Base-by-base conservation (phyloP, 2,888 invertebrate species). In the Thecocarcelia acutangulata region DNA sequence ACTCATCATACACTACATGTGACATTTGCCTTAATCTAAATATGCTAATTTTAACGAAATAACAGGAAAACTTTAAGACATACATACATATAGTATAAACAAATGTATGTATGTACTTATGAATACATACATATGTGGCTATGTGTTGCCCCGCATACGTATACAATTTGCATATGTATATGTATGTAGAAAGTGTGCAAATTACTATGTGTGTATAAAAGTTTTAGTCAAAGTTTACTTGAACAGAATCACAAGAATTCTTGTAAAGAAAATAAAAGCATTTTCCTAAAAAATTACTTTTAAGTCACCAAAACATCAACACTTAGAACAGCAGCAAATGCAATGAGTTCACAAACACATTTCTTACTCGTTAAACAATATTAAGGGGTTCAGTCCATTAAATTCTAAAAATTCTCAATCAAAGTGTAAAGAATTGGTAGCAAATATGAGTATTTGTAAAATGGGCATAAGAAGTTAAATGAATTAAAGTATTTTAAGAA, bases 1-100 rank as follows among this genome's bases (percentile, higher is more conserved):
- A 74, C 66, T 70, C 73, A 83, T 75, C 76, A 76, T 69, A 52
- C 15, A 40, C 37, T 68, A 80, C 82, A 80, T 79, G 79, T 83
- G 83, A 80, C 83, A 83, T 83, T 83, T 81, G 80, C 80, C 77
- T 78, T 84, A 83, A 83, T 84, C 83, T 83, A 84, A 84, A 84
- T 84, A 84, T 84, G 84, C 83, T 83, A 84, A 84, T 84, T 83
- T 74, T 78, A 82, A 82, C 78, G 82, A 82, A 82, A 82, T 82
- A 82, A 58, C 61, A 69, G 61, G 70, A 74, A 78, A 81, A 78
- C 73, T 78, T 78, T 66, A 74, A 58, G 58, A 75, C 52, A 70
- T 15, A 33, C 56, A 66, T 15, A 66, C 73, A 52, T 52, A 44
- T 59, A 37, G 52, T 24, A 44, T n/a, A 58, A 21, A 28, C 13